Conservation (phyloP, 2,888 invertebrate genomes). For the Drosophila barbarae region DNA sequence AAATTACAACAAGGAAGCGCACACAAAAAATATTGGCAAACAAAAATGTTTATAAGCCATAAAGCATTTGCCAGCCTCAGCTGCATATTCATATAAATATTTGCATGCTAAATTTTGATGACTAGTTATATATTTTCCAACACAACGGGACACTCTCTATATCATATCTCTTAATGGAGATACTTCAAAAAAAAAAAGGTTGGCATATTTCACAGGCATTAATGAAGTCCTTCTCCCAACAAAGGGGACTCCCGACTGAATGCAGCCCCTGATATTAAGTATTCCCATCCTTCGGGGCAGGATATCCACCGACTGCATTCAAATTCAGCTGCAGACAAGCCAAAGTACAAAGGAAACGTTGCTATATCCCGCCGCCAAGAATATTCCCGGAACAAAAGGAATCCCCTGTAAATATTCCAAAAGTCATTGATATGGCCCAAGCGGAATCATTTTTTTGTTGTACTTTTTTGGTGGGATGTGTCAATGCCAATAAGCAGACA, state of each 20-base stretch:
- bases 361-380: conserved; percentile 27
- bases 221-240: conserved; percentile 34
- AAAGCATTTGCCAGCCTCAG: conserved; percentile 45
- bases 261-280: conserved; percentile 19
- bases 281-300: conserved; percentile 5
- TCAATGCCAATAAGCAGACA: conserved; percentile 59
- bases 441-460: conserved; percentile 27
- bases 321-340: conserved; percentile 24
- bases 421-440: conserved; percentile 33
- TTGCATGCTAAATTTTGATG: conserved; percentile 67
- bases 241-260: conserved; percentile 19
- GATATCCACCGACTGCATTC: conserved; percentile 30
- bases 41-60: conserved; percentile 72
- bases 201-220: conserved; percentile 30
- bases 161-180: background rate
- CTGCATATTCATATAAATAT: conserved; percentile 43
- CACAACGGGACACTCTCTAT: background rate
- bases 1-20: conserved; percentile 59
- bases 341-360: conserved; percentile 28
- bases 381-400: conserved; percentile 27
- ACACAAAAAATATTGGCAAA: conserved; percentile 60
- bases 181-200: conserved; percentile 21
- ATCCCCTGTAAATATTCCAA: conserved; percentile 24
- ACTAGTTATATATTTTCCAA: conserved; percentile 54
- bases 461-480: conserved; percentile 35